Base-by-base conservation (phyloP, 2,113 vertebrate genomes). In the Entosphenus tridentatus region DNA sequence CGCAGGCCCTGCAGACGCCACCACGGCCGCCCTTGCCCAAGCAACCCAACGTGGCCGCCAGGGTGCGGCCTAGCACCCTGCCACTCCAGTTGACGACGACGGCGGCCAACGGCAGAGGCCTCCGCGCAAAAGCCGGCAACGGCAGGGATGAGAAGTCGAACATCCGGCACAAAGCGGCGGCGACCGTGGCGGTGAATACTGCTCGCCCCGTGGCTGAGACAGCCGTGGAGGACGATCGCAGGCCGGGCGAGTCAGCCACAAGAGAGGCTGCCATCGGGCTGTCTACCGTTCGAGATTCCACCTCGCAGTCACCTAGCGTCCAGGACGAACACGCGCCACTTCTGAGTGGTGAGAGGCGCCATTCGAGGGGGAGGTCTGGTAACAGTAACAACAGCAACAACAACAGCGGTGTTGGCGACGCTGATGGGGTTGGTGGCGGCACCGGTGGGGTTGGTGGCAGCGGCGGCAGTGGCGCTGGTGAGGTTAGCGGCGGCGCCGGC, bases 321-420 rank as follows among this genome's bases (percentile, higher is more conserved):
- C 62, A n/a, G n/a, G 62, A 65, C 21, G 62, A 65, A 65, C n/a
- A 65, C 21, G 62, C 62, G 21, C 62, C 62, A 11, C 10, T 65
- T 16, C n/a, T 65, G n/a, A 65, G 21, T 10, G 21, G 62, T 65
- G 62, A 65, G 21, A 65, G n/a, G 8, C 62, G 11, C 10, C 62
- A 21, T 9, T 21, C 62, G 21, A n/a, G 9, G n/a, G 18, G 62
- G n/a, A 65, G 21, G 62, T n/a, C 10, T 21, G 21, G 62, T 65
- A 8, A 16, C 21, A 21, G n/a, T 16, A 65, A 65, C n/a, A n/a
- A 16, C 10, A 21, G n/a, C n/a, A 16, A 21, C n/a, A 65, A 65
- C 21, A 21, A 16, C 9, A 65, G 21, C 62, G 21, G 21, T 65
- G n/a, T 10, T 11, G 21, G 11, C 62, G 18, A 65, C 9, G 18